Base-by-base conservation (phyloP, 2,888 invertebrate species). In the Stramonita haemastoma region DNA sequence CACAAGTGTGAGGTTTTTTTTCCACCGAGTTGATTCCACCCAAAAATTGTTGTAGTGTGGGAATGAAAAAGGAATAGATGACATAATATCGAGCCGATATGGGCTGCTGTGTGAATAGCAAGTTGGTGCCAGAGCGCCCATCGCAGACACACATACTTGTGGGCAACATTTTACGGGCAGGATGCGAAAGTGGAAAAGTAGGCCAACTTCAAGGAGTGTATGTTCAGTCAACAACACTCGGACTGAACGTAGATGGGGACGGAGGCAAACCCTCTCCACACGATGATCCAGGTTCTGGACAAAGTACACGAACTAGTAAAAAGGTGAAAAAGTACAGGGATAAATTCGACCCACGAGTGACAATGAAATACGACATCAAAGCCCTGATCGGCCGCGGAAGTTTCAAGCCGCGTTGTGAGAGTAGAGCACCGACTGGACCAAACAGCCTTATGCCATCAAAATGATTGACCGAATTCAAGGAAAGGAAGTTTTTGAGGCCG, bases 391-490 rank as follows among this genome's bases (percentile, higher is more conserved):
- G 96, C 5, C 94, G 96, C 85, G 96, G 96, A 13, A 96, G 95
- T 90, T 96, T 96, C 93, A 96, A n/a, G 96, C 90, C 94, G 96
- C 70, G 96, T 96, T 11, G 96, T 96, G 2, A 93, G 96, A 79
- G 96, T 96, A 26, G 96, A 96, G 92, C 95, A 96, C 91, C 92
- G 95, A 46, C 93, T 95, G 66, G n/a, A 96, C 96, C 0, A 95
- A 95, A 90, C 96, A 96, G 91, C 96, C 96, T 5, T 96, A 96
- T 91, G 96, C 96, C 83, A 96, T 96, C 90, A 96, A 96, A 93
- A 95, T 96, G 94, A 96, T 96, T 86, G 96, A 96, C 91, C 92
- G 95, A 77, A 93, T 95, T 13, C 95, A 95, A 91, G 96, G 96
- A 34, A 94, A 94, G 84, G 96, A 96, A 91, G 96, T 96, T 77